Conservation (phyloP, 2,797 vertebrate genomes). For the Macropus fuliginosus region DNA sequence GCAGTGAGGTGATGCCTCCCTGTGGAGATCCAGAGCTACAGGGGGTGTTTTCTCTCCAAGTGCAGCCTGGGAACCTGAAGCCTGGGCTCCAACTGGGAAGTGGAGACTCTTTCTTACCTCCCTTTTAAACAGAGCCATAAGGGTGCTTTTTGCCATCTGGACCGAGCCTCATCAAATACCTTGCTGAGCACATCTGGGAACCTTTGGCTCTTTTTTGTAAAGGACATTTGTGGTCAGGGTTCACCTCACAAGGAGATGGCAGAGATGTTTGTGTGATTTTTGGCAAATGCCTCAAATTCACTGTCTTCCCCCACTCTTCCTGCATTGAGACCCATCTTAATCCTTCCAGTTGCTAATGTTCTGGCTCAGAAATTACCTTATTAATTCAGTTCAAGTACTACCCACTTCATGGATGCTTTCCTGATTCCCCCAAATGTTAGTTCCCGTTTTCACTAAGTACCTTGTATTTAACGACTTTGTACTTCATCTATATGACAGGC, state of each 20-base stretch:
- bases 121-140: constrained; percentile 8
- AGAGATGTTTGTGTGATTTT: neutral
- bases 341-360: neutral
- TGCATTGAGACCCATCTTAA: neutral
- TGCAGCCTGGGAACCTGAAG: neutral
- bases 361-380: neutral
- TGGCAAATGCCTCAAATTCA: neutral
- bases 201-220: neutral
- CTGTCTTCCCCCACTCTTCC: neutral
- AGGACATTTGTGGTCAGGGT: neutral
- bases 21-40: neutral
- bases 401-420: neutral
- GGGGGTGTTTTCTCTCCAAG: neutral
- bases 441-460: neutral
- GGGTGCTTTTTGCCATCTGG: neutral
- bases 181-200: neutral
- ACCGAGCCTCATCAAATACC: neutral
- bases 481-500: neutral
- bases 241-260: neutral
- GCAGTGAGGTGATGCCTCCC: neutral
- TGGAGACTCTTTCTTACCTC: neutral
- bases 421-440: neutral
- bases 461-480: neutral
- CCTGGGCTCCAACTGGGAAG: neutral
- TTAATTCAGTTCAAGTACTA: neutral